These are phyloP conservation scores for Chrysochloris asiatica DNA, from an alignment of 2,113 vertebrate genomes.

Conservation along the genomic window DNA sequence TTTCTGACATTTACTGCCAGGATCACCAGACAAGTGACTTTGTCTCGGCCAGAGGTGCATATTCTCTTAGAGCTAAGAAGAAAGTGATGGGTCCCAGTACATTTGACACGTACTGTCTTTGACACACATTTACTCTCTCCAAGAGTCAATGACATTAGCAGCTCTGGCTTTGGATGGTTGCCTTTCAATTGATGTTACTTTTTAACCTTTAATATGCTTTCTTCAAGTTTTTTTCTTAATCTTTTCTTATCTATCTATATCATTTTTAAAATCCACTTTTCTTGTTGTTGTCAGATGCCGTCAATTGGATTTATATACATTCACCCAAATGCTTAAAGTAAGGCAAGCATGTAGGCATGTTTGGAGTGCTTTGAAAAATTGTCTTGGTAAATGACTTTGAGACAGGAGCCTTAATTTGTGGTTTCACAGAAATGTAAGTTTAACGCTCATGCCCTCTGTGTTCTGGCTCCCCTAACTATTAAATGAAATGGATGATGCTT, in stretches of 20 bases:
- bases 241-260: not conserved
- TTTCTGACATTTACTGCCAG: conserved; percentile 54
- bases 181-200: conserved; percentile 4
- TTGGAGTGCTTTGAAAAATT: not conserved
- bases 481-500: not conserved
- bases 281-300: no score
- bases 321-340: not conserved
- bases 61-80: conserved; percentile 1
- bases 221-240: not conserved
- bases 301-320: conserved; percentile 1
- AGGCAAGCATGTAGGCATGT: not conserved
- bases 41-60: not conserved
- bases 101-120: conserved; percentile 49
- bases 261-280: not conserved
- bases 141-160: not conserved
- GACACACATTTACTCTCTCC: not conserved
- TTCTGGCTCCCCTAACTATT: not conserved
- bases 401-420: not conserved
- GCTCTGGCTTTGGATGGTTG: not conserved
- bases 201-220: not conserved
- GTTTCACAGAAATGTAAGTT: conserved; percentile 17
- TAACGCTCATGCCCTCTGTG: not conserved
- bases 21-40: conserved; percentile 33
- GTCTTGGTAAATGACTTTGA: not conserved
- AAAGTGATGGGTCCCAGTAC: not conserved